phyloP scores from a whole-genome alignment of 2,888 invertebrate genomes.

The Acheta domesticus region DNA sequence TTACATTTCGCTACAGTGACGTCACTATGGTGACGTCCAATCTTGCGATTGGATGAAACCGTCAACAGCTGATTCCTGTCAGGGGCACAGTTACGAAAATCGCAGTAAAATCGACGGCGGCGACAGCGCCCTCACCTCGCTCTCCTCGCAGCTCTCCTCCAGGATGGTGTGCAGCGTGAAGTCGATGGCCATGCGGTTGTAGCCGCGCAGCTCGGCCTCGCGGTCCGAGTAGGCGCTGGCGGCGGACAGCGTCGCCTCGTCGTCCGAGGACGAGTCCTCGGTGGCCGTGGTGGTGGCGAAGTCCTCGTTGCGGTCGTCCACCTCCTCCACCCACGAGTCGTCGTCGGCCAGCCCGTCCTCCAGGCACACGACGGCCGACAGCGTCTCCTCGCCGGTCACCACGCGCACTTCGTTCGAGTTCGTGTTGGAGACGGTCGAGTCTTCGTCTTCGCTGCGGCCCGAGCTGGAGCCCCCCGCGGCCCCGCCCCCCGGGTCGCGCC shows the following conservation, averaged over 20 bases:
- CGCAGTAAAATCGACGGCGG: no score
- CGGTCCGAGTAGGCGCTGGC: conserved; percentile 60
- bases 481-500: background rate
- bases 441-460: conserved; percentile 26
- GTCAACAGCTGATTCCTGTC: no score
- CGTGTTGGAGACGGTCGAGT: conserved; percentile 35
- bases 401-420: conserved; percentile 57
- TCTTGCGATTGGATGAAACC: no score
- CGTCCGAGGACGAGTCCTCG: conserved; percentile 54
- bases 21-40: no score
- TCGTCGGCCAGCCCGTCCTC: conserved; percentile 87
- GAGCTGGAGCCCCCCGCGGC: background rate
- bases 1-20: no score
- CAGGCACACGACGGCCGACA: conserved; percentile 68
- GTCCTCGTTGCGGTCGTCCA: conserved; percentile 65
- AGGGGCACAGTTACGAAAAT: no score
- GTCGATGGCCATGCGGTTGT: conserved; percentile 77
- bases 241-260: conserved; percentile 50
- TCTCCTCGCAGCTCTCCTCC: conserved; percentile 92
- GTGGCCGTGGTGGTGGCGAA: conserved; percentile 55
- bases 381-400: conserved; percentile 66
- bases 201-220: conserved; percentile 78
- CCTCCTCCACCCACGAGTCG: conserved; percentile 88
- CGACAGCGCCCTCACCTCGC: conserved; percentile 54
- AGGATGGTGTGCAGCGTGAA: conserved; percentile 90